Conservation (phyloP, 23 tunicate genomes). For the Trididemnum miniatum region DNA sequence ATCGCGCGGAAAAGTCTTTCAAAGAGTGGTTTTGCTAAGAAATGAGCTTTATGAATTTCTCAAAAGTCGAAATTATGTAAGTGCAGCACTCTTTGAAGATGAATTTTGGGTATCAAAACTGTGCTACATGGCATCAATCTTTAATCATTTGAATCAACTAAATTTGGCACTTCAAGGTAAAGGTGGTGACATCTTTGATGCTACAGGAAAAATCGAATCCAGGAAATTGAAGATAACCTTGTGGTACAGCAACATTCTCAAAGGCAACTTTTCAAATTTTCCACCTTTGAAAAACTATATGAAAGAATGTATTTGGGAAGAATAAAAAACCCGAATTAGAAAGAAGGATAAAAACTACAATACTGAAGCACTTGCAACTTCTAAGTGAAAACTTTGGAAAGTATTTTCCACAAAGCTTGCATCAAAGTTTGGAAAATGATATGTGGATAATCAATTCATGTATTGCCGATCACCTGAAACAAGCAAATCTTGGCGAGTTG, state of each 20-base stretch:
- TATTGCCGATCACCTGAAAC: constrained; percentile 36
- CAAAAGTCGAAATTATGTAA: constrained; percentile 16
- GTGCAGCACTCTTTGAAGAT: constrained; percentile 37
- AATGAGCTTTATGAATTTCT: constrained; percentile 31
- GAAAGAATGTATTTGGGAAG: constrained; percentile 31
- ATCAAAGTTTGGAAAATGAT: constrained; percentile 26
- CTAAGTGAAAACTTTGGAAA: neutral
- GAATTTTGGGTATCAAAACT: constrained; percentile 28
- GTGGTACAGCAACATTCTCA: constrained; percentile 5
- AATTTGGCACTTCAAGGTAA: constrained; percentile 52
- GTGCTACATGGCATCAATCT: constrained; percentile 41
- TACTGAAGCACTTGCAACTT: constrained; percentile 37
- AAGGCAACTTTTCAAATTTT: constrained; percentile 38
- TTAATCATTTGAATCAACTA: constrained; percentile 41
- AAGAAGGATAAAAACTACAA: constrained; percentile 17
- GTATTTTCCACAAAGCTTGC: constrained; percentile 15
- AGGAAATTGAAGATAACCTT: neutral
- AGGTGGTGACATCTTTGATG: constrained; percentile 11
- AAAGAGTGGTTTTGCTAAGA: constrained; percentile 27
- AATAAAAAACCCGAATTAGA: constrained; percentile 24
- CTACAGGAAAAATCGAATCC: constrained; percentile 13
- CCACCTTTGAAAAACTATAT: constrained; percentile 34
- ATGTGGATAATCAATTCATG: constrained; percentile 33
- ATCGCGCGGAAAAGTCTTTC: constrained; percentile 34
- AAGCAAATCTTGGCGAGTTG: constrained; percentile 28